Base-by-base conservation (phyloP, 2,113 vertebrate genomes). In the Herpetotheres cachinnans region DNA sequence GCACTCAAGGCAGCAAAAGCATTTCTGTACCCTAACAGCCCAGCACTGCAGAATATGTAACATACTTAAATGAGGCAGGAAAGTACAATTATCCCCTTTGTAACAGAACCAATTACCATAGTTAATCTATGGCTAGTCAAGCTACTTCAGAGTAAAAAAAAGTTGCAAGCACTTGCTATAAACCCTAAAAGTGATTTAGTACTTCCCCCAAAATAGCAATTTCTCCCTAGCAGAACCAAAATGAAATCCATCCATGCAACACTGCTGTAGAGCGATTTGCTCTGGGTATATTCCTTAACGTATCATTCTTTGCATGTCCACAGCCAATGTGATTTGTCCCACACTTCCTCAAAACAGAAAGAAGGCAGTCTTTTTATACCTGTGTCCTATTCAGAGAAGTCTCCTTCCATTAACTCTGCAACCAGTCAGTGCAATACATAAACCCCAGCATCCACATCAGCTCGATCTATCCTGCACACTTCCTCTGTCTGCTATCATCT, bases 1-100 rank as follows among this genome's bases (percentile, higher is more conserved):
- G 70, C 67, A 90, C 29, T 86, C 67, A 7, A 47, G 66, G 79
- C 66, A 96, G 84, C 92, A 92, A 66, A 94, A 93, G 76, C 11
- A 73, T 90, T 88, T 92, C 71, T 91, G 63, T n/a, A 36, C 34
- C 29, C 27, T 61, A 81, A 27, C 24, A 73, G 44, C 34, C 9
- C 4, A 92, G 73, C 17, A n/a, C 25, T 93, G 80, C 63, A 76
- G 58, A 92, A 62, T 67, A 88, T 13, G 34, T n/a, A 73, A 77
- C 46, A 20, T 9, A 40, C 24, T 42, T 72, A 63, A 79, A 83
- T 3, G 14, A 91, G 25, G 46, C 3, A 6, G 29, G 54, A 65
- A 74, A 87, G 26, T 26, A 82, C 54, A 82, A 11, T n/a, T 36
- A 72, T 12, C 13, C 11, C 44, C 50, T 59, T 14, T 40, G 25